phyloP scores from a whole-genome alignment of 2,888 invertebrate genomes.

The Matsumyia berberina region DNA sequence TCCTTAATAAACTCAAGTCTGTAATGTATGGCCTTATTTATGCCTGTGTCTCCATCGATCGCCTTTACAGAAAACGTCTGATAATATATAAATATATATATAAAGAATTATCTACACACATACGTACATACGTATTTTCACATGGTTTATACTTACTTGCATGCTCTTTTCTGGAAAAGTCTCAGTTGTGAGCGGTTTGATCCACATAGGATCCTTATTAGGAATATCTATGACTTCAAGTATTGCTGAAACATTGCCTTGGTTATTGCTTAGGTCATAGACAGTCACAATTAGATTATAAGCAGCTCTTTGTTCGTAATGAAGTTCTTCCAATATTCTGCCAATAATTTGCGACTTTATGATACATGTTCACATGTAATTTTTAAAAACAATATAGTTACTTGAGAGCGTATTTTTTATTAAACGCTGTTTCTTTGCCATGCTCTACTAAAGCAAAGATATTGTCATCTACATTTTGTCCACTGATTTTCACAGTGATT shows the following conservation, averaged over 20 bases:
- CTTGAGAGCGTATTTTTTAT: conserved; percentile 82
- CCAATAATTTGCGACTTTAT: background rate
- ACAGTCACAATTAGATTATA: conserved; percentile 86
- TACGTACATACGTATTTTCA: background rate
- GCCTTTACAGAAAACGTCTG: conserved; percentile 85
- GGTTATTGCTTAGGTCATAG: conserved; percentile 84
- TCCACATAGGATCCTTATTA: conserved; percentile 87
- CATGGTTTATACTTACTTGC: conserved; percentile 78
- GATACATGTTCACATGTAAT: background rate
- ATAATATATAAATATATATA: conserved; percentile 24
- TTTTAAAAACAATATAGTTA: conserved; percentile 81
- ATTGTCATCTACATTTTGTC: conserved; percentile 83
- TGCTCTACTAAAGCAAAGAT: conserved; percentile 83
- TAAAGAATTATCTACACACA: background rate
- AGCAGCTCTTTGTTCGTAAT: conserved; percentile 85
- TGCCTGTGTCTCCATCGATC: conserved; percentile 87
- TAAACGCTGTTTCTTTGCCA: conserved; percentile 78
- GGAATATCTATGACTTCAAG: conserved; percentile 87
- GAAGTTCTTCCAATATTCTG: conserved; percentile 80
- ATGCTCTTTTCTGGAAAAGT: conserved; percentile 86
- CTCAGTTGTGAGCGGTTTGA: conserved; percentile 85
- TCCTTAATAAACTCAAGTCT: conserved; percentile 83
- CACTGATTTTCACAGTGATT: conserved; percentile 84
- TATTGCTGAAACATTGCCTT: conserved; percentile 84
- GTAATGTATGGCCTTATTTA: conserved; percentile 86